Percentiles rank a stretch among this genome's conserved stretches.
Evolutionary conservation across 2,113 vertebrate genomes (phyloP).

Genomic region (Calidris pugnax): DNA sequence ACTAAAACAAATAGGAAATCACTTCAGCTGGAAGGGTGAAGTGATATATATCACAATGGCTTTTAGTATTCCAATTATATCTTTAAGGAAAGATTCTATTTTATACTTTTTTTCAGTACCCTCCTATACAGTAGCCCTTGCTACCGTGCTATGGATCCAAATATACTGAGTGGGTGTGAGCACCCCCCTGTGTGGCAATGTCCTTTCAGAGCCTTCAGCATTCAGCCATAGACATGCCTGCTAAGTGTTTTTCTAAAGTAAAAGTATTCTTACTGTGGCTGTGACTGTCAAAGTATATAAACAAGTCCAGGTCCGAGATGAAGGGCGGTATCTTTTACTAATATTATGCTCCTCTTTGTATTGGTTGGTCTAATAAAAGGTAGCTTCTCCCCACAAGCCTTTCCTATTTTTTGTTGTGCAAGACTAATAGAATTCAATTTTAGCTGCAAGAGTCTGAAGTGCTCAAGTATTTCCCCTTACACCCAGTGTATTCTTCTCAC

Average conservation of each 20-base stretch:
- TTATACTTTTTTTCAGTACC: not conserved
- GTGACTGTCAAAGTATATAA: not conserved
- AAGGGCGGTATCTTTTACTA: not conserved
- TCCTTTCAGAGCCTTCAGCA: not conserved
- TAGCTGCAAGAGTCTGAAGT: not conserved
- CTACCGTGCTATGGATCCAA: not conserved
- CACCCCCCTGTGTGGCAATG: accelerated
- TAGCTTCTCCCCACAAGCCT: not conserved
- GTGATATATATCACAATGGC: not conserved
- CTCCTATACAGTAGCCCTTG: not conserved
- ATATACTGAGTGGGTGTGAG: not conserved
- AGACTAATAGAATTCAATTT: not conserved
- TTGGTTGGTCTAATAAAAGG: not conserved
- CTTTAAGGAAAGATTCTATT: not conserved
- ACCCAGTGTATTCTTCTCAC: not conserved
- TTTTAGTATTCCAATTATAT: not conserved
- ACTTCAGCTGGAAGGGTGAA: not conserved
- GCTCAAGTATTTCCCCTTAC: not conserved
- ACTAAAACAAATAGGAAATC: not conserved
- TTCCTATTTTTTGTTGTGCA: not conserved
- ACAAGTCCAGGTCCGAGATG: not conserved
- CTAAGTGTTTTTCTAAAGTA: not conserved
- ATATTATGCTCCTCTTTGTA: not conserved
- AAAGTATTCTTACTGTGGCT: not conserved
- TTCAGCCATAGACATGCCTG: not conserved